Conservation (phyloP, 2,888 invertebrate genomes). For the Aquatica leii region DNA sequence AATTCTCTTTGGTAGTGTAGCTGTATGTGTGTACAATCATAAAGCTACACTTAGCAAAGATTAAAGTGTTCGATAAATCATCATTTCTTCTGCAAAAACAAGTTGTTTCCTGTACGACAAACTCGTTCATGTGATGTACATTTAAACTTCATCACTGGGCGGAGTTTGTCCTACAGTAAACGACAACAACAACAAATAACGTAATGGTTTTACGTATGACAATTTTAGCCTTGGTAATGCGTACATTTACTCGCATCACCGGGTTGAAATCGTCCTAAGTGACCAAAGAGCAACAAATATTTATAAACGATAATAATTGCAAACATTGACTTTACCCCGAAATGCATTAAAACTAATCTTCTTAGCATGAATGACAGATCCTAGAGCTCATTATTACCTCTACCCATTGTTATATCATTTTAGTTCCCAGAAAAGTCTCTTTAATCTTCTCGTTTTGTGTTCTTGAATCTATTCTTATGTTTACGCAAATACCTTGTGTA, state of each 20-base stretch:
- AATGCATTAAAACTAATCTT: too few species aligned
- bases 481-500: too few species aligned
- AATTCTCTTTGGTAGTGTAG: conserved; percentile 4
- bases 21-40: neutral
- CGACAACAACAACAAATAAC: neutral
- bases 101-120: neutral
- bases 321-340: neutral
- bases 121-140: conserved; percentile 6
- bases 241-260: conserved; percentile 47
- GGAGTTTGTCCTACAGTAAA: conserved; percentile 10
- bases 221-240: conserved; percentile 46
- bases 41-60: conserved; percentile 10
- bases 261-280: conserved; percentile 53
- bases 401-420: too few species aligned
- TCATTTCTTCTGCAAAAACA: neutral
- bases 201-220: conserved; percentile 32
- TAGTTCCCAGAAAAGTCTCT: too few species aligned
- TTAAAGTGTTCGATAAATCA: neutral
- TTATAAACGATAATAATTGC: neutral
- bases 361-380: too few species aligned
- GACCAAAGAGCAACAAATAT: conserved; percentile 17
- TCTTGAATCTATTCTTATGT: too few species aligned
- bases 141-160: conserved; percentile 10
- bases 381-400: too few species aligned
- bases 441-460: too few species aligned